Evolutionary conservation across 1,140 invertebrate genomes (phyloP).

Genomic region (Caenorhabditis briggsae): DNA sequence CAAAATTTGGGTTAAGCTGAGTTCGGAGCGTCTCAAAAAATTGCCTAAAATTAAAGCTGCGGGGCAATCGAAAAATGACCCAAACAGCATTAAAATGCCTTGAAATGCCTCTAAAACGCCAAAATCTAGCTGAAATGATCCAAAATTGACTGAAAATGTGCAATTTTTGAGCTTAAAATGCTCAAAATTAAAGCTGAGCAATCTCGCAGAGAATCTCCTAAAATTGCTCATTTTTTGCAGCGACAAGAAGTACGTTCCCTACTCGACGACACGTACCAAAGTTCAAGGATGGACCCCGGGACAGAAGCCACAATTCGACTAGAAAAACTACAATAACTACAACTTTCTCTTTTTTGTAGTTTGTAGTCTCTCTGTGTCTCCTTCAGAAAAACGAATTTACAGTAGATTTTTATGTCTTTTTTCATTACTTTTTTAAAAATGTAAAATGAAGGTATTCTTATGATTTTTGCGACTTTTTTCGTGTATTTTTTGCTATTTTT

Average conservation of each 20-base stretch:
- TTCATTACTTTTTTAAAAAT: background rate
- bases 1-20: too few species aligned
- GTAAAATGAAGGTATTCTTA: background rate
- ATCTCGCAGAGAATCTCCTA: background rate
- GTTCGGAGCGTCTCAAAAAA: too few species aligned
- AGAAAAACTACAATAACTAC: background rate
- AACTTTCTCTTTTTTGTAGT: too few species aligned
- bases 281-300: conserved; percentile 74
- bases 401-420: background rate
- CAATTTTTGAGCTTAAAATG: too few species aligned
- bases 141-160: background rate
- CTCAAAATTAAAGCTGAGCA: too few species aligned
- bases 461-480: background rate
- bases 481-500: background rate
- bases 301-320: conserved; percentile 58
- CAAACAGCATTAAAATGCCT: too few species aligned
- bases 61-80: too few species aligned
- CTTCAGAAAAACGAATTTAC: background rate
- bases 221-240: conserved; percentile 64
- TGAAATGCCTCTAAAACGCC: too few species aligned
- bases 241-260: conserved; percentile 75
- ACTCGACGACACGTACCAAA: conserved; percentile 77
- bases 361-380: background rate
- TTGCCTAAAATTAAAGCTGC: too few species aligned
- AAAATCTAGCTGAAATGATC: too few species aligned